Evolutionary conservation across 2,797 vertebrate genomes (phyloP).

Genomic region (Hydrophis major): DNA sequence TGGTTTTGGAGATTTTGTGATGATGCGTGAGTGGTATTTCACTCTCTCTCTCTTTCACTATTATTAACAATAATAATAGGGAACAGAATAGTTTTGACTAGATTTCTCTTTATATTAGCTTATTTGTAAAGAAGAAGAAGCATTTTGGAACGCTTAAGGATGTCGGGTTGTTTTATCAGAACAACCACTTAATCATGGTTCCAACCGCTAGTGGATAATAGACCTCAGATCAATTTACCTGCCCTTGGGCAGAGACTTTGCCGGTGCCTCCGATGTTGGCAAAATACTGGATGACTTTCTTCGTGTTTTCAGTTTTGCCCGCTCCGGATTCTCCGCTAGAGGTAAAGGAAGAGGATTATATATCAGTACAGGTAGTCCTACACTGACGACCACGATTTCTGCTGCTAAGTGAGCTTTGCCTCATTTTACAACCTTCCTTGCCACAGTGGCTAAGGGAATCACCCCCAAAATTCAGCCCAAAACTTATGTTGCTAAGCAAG

Average conservation of each 20-base stretch:
- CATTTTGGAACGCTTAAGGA: not conserved
- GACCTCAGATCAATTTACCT: conserved; percentile 41
- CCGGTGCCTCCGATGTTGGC: conserved; percentile 72
- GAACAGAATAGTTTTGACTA: too few species aligned
- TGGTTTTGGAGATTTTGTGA: too few species aligned
- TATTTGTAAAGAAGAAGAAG: too few species aligned
- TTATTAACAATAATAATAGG: too few species aligned
- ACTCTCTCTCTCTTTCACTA: too few species aligned
- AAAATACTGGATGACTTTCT: conserved; percentile 87
- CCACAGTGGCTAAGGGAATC: too few species aligned
- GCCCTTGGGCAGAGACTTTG: conserved; percentile 61
- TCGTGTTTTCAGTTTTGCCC: conserved; percentile 87
- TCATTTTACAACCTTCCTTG: too few species aligned
- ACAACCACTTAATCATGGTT: not conserved
- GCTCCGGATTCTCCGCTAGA: conserved; percentile 84
- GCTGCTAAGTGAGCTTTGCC: too few species aligned
- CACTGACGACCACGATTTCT: not conserved
- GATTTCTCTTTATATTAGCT: too few species aligned
- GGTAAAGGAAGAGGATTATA: not conserved
- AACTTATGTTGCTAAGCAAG: not conserved
- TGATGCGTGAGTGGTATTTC: too few species aligned
- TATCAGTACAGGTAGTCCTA: not conserved
- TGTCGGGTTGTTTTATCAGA: not conserved
- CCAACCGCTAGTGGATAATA: not conserved
- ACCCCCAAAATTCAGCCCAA: not conserved